phyloP scores from a whole-genome alignment of 2,113 vertebrate genomes.

The Cryptomyrus ogoouensis region DNA sequence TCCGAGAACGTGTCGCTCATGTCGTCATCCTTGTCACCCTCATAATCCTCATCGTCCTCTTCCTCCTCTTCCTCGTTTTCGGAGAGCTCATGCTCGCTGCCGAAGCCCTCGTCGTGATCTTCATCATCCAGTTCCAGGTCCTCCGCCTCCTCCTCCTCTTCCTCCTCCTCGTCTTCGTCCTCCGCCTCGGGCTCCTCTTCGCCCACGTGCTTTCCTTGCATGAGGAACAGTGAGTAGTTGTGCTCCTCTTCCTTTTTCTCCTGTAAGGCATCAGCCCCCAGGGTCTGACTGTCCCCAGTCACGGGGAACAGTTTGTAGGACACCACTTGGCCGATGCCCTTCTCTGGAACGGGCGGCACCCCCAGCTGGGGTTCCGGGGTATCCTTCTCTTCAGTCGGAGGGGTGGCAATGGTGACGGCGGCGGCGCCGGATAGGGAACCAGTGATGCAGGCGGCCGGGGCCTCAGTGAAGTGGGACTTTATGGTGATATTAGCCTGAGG shows the following conservation, averaged over 20 bases:
- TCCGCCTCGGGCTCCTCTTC: slow-evolving; percentile 67
- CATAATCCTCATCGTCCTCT: slow-evolving; percentile 76
- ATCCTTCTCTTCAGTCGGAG: slow-evolving; percentile 56
- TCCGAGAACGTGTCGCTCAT: slow-evolving; percentile 97
- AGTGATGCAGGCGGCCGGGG: slow-evolving; percentile 49
- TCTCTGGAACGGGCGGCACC: slow-evolving; percentile 21
- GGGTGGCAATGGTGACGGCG: slow-evolving; percentile 28
- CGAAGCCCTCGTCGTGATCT: slow-evolving; percentile 95
- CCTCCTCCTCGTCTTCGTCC: slow-evolving; percentile 62
- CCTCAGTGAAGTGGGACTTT: slow-evolving; percentile 34
- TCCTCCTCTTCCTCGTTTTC: slow-evolving; percentile 80
- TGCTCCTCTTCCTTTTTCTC: slow-evolving; percentile 97
- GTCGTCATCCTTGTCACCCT: slow-evolving; percentile 91
- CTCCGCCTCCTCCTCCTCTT: slow-evolving; percentile 73
- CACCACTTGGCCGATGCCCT: slow-evolving; percentile 40
- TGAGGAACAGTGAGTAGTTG: slow-evolving; percentile 92
- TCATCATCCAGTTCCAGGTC: slow-evolving; percentile 84
- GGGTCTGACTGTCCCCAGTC: slow-evolving; percentile 47
- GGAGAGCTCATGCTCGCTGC: slow-evolving; percentile 91
- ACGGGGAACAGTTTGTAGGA: slow-evolving; percentile 51
- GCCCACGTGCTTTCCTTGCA: slow-evolving; percentile 62
- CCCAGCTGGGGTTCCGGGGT: slow-evolving; percentile 48
- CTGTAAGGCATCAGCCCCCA: slow-evolving; percentile 69
- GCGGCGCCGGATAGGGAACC: slow-evolving; percentile 33
- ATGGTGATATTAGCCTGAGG: slow-evolving; percentile 35